Percentiles rank a stretch among this genome's conserved stretches.
Evolutionary conservation across 2,113 vertebrate genomes (phyloP).

Genomic region (Pseudorhombus dupliciocellatus): DNA sequence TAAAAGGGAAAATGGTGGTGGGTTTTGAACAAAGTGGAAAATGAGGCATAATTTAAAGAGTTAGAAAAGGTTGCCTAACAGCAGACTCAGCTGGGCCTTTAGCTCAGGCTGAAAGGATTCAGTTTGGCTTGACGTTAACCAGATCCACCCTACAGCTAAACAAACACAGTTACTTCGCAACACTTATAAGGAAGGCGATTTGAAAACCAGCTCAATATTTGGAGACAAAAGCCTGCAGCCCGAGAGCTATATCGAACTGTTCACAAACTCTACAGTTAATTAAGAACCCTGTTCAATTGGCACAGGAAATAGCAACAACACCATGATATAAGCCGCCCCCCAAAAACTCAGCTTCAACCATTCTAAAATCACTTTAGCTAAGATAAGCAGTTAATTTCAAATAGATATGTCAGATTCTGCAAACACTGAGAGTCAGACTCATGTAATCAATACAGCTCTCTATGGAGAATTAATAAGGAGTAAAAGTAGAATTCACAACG

Average conservation of each 20-base stretch:
- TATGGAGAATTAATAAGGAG: neutral
- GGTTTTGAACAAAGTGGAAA: slow-evolving; percentile 38
- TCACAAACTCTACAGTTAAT: too few relatives aligned
- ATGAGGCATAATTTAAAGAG: slow-evolving; percentile 6
- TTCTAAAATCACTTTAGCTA: neutral
- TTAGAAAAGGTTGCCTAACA: slow-evolving; percentile 16
- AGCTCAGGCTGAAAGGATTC: slow-evolving; percentile 28
- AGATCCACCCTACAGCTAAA: slow-evolving; percentile 49
- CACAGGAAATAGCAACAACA: too few relatives aligned
- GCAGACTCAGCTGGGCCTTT: slow-evolving; percentile 3
- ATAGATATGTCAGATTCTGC: neutral
- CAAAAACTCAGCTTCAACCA: neutral
- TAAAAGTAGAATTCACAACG: neutral
- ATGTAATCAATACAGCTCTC: too few relatives aligned
- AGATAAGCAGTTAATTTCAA: too few relatives aligned
- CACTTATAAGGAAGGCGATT: slow-evolving; percentile 50
- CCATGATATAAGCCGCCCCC: too few relatives aligned
- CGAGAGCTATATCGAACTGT: too few relatives aligned
- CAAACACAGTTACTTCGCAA: slow-evolving; percentile 28
- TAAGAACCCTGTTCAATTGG: too few relatives aligned
- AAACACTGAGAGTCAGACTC: neutral
- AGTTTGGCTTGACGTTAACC: slow-evolving; percentile 33
- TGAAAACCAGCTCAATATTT: slow-evolving; percentile 14
- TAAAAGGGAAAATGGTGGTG: neutral
- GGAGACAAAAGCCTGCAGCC: slow-evolving; percentile 19